Evolutionary conservation across 2,113 vertebrate species (phyloP).

Genomic region (Sceloporus undulatus): DNA sequence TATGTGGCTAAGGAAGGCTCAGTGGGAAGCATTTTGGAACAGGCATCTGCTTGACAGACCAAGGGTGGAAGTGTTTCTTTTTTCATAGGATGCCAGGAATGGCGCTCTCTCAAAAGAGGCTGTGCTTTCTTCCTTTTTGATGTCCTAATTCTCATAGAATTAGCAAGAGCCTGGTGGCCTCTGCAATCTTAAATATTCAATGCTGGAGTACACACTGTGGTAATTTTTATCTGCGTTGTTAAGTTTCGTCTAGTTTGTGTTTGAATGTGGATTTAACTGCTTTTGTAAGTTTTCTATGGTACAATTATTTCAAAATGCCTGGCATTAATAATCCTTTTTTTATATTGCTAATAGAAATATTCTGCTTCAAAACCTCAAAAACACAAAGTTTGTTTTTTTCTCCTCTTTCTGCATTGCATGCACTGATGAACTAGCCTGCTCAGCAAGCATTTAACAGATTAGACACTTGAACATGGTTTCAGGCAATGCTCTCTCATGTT

Average conservation of each 20-base stretch:
- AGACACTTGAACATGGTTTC: conserved; percentile 84
- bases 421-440: conserved; percentile 82
- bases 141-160: conserved; percentile 31
- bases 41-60: conserved; percentile 3
- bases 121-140: conserved; percentile 41
- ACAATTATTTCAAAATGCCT: conserved; percentile 77
- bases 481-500: conserved; percentile 85
- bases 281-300: conserved; percentile 74
- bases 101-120: conserved; percentile 32
- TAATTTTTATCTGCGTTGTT: conserved; percentile 64
- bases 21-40: background rate
- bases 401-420: conserved; percentile 80
- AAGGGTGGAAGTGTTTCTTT: conserved; percentile 12
- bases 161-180: conserved; percentile 49
- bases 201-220: conserved; percentile 43
- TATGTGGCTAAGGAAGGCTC: conserved; percentile 3
- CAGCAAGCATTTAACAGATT: conserved; percentile 86
- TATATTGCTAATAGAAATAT: conserved; percentile 81
- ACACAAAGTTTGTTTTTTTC: conserved; percentile 80
- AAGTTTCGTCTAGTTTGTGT: conserved; percentile 54
- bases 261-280: conserved; percentile 70
- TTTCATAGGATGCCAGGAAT: conserved; percentile 41
- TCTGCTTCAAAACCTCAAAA: conserved; percentile 76
- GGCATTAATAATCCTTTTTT: conserved; percentile 78
- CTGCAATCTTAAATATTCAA: conserved; percentile 40